A percentile compares a stretch with the other conserved stretches of the same genome.
These are phyloP conservation scores for Pediacus dermestoides DNA, from an alignment of 2,888 invertebrate species.

Conservation along the genomic window DNA sequence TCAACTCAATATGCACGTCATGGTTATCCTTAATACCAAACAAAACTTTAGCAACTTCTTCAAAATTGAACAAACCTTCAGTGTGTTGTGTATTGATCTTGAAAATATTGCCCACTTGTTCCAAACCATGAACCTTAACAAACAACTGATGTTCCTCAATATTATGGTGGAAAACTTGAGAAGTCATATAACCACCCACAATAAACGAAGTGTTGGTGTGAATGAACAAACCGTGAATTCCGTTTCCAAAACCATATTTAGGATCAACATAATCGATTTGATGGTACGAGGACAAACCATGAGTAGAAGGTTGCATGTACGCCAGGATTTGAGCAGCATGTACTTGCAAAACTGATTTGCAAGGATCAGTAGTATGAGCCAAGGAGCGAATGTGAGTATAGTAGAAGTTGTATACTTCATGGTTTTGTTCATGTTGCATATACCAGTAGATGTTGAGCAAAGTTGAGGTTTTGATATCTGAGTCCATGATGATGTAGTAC, in stretches of 20 bases:
- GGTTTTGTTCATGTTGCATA: conserved; percentile 49
- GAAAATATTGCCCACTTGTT: background rate
- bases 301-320: conserved; percentile 37
- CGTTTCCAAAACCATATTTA: conserved; percentile 47
- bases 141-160: background rate
- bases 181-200: conserved; percentile 6
- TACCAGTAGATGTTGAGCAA: conserved; percentile 49
- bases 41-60: background rate
- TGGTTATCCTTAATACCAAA: conserved; percentile 9
- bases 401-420: conserved; percentile 51
- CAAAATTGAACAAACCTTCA: background rate
- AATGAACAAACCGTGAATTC: conserved; percentile 33
- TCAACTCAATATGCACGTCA: conserved; percentile 25
- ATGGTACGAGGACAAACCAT: conserved; percentile 39
- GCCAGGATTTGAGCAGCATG: conserved; percentile 42
- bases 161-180: background rate
- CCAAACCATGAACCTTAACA: conserved; percentile 11
- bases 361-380: conserved; percentile 47
- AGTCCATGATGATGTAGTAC: conserved; percentile 47
- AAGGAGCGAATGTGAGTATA: conserved; percentile 49
- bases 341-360: conserved; percentile 39
- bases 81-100: conserved; percentile 1
- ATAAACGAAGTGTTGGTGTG: conserved; percentile 21
- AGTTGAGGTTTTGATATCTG: conserved; percentile 38
- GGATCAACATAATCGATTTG: conserved; percentile 47